phyloP scores from a whole-genome alignment of 2,888 invertebrate species.

The Drosophila mimica region DNA sequence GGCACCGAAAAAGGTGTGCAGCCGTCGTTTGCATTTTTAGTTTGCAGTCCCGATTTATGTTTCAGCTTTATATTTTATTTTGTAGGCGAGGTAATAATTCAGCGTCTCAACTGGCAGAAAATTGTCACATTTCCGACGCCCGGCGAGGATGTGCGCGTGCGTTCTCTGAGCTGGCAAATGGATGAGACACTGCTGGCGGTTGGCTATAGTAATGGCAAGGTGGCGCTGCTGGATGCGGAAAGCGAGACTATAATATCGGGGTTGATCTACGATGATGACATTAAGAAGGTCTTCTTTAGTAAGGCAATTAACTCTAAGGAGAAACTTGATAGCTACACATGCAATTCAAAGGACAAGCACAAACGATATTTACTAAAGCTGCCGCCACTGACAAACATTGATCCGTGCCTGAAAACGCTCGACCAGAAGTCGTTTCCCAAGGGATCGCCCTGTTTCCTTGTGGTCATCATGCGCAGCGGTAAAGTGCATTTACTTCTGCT shows the following conservation, averaged over 20 bases:
- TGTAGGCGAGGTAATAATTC: conserved; percentile 93
- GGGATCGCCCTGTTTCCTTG: conserved; percentile 90
- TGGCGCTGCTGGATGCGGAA: conserved; percentile 93
- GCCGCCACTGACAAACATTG: conserved; percentile 86
- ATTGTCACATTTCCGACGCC: conserved; percentile 94
- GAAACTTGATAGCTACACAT: conserved; percentile 61
- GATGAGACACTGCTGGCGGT: conserved; percentile 94
- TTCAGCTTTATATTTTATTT: not conserved
- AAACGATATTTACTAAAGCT: conserved; percentile 86
- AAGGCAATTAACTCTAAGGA: conserved; percentile 79
- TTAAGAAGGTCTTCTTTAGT: conserved; percentile 92
- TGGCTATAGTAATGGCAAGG: conserved; percentile 89
- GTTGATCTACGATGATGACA: conserved; percentile 87
- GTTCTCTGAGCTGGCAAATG: conserved; percentile 95
- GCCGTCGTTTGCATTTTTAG: conserved; percentile 1
- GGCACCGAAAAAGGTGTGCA: conserved; percentile 92
- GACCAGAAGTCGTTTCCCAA: conserved; percentile 87
- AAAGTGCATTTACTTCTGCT: conserved; percentile 91
- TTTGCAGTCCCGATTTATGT: not conserved
- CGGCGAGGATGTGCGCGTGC: conserved; percentile 90
- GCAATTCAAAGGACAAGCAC: conserved; percentile 67
- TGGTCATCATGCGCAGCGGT: conserved; percentile 92
- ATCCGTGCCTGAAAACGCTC: conserved; percentile 86
- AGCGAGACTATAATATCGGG: conserved; percentile 92
- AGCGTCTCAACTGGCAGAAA: conserved; percentile 96